Evolutionary conservation across 2,113 vertebrate species (phyloP).

Genomic region (Callithrix jacchus): DNA sequence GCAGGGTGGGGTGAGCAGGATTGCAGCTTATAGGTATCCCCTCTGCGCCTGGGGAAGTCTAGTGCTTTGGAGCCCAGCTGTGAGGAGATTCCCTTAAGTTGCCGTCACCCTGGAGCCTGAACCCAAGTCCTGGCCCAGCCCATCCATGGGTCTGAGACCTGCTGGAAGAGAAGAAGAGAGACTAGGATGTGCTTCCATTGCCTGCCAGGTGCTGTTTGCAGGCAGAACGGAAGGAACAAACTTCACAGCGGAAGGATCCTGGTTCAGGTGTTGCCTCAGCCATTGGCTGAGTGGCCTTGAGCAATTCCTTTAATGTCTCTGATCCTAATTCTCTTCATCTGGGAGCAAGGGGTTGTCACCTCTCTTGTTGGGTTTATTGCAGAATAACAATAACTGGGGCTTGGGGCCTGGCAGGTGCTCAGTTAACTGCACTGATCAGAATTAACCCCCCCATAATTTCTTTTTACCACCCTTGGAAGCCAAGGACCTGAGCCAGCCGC

Average conservation of each 20-base stretch:
- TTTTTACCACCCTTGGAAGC: not conserved
- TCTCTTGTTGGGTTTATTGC: not conserved
- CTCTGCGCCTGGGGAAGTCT: not conserved
- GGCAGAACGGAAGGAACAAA: not conserved
- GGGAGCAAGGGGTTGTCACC: not conserved
- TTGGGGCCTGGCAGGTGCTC: not conserved
- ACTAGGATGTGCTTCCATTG: not conserved
- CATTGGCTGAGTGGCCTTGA: not conserved
- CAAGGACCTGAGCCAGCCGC: not conserved
- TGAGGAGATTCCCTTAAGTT: not conserved
- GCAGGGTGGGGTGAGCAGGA: not conserved
- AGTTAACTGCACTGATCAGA: not conserved
- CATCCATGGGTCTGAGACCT: not conserved
- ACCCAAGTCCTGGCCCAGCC: not conserved
- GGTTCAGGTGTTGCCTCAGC: not conserved
- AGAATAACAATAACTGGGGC: not conserved
- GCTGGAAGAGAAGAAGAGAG: not conserved
- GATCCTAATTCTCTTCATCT: not conserved
- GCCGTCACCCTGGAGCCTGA: not conserved
- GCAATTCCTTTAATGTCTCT: not conserved
- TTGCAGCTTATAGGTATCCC: not conserved
- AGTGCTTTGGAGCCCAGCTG: not conserved
- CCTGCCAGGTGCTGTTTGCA: not conserved
- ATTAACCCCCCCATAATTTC: not conserved
- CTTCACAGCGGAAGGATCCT: accelerated